Evolutionary conservation across 2,797 vertebrate species (phyloP), one percentile per base, ranked within the genome.

Genomic region (Psittacula echo): DNA sequence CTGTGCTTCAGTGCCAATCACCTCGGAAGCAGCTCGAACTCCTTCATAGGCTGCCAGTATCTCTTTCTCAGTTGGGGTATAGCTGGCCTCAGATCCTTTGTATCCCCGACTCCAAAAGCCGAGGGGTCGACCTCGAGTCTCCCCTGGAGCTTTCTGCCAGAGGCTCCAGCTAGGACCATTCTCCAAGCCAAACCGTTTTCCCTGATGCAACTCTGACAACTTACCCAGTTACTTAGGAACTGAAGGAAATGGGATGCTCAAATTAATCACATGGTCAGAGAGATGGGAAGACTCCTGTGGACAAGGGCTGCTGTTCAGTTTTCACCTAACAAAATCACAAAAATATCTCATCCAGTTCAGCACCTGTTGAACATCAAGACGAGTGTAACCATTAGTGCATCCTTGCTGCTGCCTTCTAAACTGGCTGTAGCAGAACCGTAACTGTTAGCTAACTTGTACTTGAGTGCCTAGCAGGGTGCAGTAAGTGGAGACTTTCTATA

Each of bases 401-500:
- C 73, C 42, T 75, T 42, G 10, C 30, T 78, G 37, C 67, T 79
- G 64, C 50, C n/a, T 71, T 45, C 67, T 85, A 9, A 85, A 30
- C 53, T 44, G 45, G 39, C 62, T 75, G 53, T 48, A 85, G 72
- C 45, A 66, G 65, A 76, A 65, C 76, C 68, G 3, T 51, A 75
- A 20, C 72, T 75, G 37, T 87, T 78, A 48, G 4, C 47, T 65
- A 18, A 17, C 73, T 65, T 86, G 37, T 41, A 89, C 51, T 53
- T 44, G 72, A 66, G 72, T 61, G 45, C 70, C 71, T 74, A 65
- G 61, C 51, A 70, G 65, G 34, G 17, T 92, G 77, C 39, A 73
- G 50, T 60, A 77, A 70, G 89, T 45, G 66, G 80, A 89, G 47
- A 77, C 73, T 80, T 92, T 84, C 85, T 77, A 74, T 89, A 80